Evolutionary conservation across 2,797 vertebrate species (phyloP), one percentile per base, ranked within the genome.

Genomic region (Hybognathus amarus): DNA sequence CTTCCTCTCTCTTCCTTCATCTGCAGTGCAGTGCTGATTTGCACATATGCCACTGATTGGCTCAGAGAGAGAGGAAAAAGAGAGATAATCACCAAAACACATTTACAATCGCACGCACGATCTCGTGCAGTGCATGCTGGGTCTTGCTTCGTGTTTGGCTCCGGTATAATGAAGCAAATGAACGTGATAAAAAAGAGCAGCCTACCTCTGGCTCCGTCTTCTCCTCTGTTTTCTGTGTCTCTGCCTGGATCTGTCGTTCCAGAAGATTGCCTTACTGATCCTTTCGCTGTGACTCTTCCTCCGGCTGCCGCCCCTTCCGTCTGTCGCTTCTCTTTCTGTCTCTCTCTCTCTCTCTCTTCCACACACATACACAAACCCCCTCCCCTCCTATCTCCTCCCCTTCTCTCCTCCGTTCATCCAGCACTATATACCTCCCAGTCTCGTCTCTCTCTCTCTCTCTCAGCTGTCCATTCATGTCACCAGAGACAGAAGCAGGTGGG

Each of bases 11-110:
- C 56, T 70, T 82, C 82, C 71, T 75, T 71, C 79, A 68, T 82
- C 89, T 82, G 87, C 87, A 88, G 85, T 87, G 87, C 87, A 85
- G 83, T 84, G 80, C 82, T 85, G 83, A 77, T 80, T 38, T 78
- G 70, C 74, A 86, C 87, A 87, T 77, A 88, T 80, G 71, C 56
- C 71, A 83, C 47, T 69, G 59, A 40, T 74, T 86, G 63, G 22
- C 75, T 40, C 40, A 0, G 17, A 40, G 6, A 85, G 76, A 12
- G 33, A 33, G 33, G 5, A 4, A 36, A 5, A 36, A 50, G 68
- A 80, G 67, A 61, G 70, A 30, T 71, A 42, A 80, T 70, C 33
- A 78, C 15, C 42, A 66, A 70, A 45, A 50, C 79, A 52, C 22
- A 75, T 12, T 70, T 18, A 30, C 45, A 18, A 13, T 77, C 47